Base-by-base conservation (phyloP, 2,888 invertebrate genomes). In the Stictocephala bisonia region DNA sequence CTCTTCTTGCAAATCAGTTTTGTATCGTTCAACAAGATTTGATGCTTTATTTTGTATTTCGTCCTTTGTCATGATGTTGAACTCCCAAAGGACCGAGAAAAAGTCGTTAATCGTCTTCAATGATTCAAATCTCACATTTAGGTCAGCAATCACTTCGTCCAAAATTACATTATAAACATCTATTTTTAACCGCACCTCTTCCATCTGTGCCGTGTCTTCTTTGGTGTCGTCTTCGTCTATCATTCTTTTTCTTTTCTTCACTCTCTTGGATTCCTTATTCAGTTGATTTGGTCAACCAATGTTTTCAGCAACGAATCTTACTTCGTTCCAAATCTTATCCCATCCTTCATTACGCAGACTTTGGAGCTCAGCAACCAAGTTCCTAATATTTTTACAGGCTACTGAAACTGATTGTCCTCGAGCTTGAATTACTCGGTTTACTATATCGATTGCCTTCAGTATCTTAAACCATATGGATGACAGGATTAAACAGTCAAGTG, bases 31-130 rank as follows among this genome's bases (percentile, higher is more conserved):
- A 56, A 56, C 22, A 9, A 22, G 24, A 56, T 56, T 27, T 26
- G 56, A 56, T 26, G 56, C 24, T 56, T n/a, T 41, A 18, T 41
- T 24, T 56, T 56, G n/a, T 26, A 3, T 56, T 56, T 56, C 56
- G n/a, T 56, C 56, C n/a, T 56, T 27, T 56, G 56, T n/a, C 56
- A 56, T 56, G 56, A 56, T n/a, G 24, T 22, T 22, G 26, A 56
- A 56, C 24, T 56, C 56, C 56, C 56, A 56, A 56, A 41, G 41
- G 9, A 41, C 41, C 41, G 41, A 41, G 41, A 41, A 41, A 41
- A 41, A 41, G 41, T 41, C 9, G 41, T 3, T 51, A 51, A 51
- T 51, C 20, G 20, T 24, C 24, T 51, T 20, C 51, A 51, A 51
- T 51, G 51, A 9, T 51, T 51, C 51, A 51, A 51, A 51, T 41